phyloP scores from a whole-genome alignment of 2,797 vertebrate species.

The Sus cebifrons region DNA sequence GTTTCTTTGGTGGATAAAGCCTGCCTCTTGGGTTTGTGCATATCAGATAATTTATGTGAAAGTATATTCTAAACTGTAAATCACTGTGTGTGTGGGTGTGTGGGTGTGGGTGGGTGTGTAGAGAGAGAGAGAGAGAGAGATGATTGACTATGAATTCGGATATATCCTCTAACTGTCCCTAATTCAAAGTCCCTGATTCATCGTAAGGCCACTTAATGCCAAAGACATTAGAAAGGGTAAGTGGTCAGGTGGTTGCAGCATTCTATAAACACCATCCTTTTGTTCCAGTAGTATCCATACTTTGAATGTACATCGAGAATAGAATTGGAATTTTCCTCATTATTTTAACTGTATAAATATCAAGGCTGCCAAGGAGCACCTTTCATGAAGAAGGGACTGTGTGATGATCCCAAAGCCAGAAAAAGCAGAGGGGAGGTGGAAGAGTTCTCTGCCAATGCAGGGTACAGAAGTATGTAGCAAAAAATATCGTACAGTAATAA shows the following conservation, averaged over 20 bases:
- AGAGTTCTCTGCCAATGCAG: background rate
- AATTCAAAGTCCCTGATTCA: conserved; percentile 14
- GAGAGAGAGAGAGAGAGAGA: too few relatives aligned
- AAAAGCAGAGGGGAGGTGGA: background rate
- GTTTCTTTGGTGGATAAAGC: background rate
- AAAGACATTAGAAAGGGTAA: background rate
- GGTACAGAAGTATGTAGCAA: background rate
- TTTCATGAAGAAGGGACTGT: background rate
- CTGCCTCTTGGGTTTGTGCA: background rate
- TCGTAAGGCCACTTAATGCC: background rate
- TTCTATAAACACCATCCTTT: background rate
- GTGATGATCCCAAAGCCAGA: background rate
- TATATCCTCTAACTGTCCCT: background rate
- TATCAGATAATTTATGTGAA: conserved; percentile 43
- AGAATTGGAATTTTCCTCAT: conserved; percentile 40
- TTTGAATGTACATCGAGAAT: background rate
- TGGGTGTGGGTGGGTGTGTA: too few relatives aligned
- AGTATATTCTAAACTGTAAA: background rate
- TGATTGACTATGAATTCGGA: background rate
- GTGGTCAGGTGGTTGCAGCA: background rate
- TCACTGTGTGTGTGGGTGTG: background rate
- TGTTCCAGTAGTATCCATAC: background rate
- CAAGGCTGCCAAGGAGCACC: background rate
- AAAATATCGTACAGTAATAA: background rate
- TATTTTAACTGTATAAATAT: conserved; percentile 24